Evolutionary conservation across 2,797 vertebrate species (phyloP).

Genomic region (Xenentodon cancila): DNA sequence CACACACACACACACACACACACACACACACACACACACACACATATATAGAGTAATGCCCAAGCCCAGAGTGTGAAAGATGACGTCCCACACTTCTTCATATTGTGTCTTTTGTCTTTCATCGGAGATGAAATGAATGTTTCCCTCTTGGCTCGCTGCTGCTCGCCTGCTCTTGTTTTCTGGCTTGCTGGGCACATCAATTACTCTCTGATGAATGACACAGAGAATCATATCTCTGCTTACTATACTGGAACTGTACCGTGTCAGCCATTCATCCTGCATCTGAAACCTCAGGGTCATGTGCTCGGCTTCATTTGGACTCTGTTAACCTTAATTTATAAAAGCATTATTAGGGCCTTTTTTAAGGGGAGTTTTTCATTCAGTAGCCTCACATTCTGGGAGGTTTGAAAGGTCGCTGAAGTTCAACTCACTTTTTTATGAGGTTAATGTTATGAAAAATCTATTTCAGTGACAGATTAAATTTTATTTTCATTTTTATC

Average conservation of each 20-base stretch:
- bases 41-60: slow-evolving; percentile 27
- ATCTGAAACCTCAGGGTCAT: slow-evolving; percentile 40
- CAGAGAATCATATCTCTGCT: slow-evolving; percentile 55
- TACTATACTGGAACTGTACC: slow-evolving; percentile 38
- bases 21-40: slow-evolving; percentile 28
- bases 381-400: slow-evolving; percentile 3
- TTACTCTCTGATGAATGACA: slow-evolving; percentile 75
- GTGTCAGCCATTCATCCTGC: slow-evolving; percentile 62
- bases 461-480: background rate
- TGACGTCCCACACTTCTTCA: slow-evolving; percentile 70
- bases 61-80: slow-evolving; percentile 53
- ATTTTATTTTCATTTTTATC: slow-evolving; percentile 7
- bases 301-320: slow-evolving; percentile 46
- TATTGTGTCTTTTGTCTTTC: slow-evolving; percentile 75
- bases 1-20: slow-evolving; percentile 28
- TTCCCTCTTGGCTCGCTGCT: slow-evolving; percentile 45
- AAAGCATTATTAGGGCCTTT: slow-evolving; percentile 44
- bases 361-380: slow-evolving; percentile 12
- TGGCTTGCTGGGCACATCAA: slow-evolving; percentile 70
- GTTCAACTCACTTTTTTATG: background rate
- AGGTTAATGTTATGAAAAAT: background rate
- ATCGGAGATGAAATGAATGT: slow-evolving; percentile 67
- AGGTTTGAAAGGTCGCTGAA: slow-evolving; percentile 2
- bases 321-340: slow-evolving; percentile 64
- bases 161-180: slow-evolving; percentile 62